These are phyloP conservation scores for Laupala kohalensis DNA, from an alignment of 1,140 invertebrate species.

Conservation along the genomic window DNA sequence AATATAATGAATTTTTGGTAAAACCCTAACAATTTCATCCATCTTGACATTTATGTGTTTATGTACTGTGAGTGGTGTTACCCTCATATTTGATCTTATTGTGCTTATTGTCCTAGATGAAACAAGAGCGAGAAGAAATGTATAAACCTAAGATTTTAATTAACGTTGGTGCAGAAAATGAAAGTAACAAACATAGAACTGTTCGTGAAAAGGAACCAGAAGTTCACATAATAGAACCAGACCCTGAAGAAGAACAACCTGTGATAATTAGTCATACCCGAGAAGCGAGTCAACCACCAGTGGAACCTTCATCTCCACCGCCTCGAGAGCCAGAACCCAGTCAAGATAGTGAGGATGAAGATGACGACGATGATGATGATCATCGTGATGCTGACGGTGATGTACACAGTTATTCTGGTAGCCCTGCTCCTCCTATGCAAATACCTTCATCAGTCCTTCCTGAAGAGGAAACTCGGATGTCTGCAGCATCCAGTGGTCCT, in stretches of 20 bases:
- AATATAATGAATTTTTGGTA: no score
- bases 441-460: not conserved
- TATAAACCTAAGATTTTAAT: conserved; percentile 69
- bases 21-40: no score
- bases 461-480: conserved; percentile 14
- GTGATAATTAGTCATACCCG: not conserved
- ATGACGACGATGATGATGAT: not conserved
- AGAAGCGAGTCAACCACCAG: not conserved
- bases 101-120: no score
- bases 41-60: no score
- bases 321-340: not conserved
- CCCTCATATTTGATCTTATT: no score
- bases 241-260: not conserved
- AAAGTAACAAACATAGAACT: conserved; percentile 36
- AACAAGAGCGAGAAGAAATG: conserved; percentile 64
- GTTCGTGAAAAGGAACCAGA: conserved; percentile 28
- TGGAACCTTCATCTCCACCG: not conserved
- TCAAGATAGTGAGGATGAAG: conserved; percentile 3
- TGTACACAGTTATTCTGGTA: not conserved
- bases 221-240: not conserved
- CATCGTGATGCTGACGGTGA: not conserved
- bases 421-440: not conserved
- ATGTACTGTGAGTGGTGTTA: no score
- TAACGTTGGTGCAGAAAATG: conserved; percentile 43
- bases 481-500: conserved; percentile 7